Evolutionary conservation across 2,888 invertebrate species (phyloP), one percentile per base, ranked within the genome.

Genomic region (Slavum lentiscoides): DNA sequence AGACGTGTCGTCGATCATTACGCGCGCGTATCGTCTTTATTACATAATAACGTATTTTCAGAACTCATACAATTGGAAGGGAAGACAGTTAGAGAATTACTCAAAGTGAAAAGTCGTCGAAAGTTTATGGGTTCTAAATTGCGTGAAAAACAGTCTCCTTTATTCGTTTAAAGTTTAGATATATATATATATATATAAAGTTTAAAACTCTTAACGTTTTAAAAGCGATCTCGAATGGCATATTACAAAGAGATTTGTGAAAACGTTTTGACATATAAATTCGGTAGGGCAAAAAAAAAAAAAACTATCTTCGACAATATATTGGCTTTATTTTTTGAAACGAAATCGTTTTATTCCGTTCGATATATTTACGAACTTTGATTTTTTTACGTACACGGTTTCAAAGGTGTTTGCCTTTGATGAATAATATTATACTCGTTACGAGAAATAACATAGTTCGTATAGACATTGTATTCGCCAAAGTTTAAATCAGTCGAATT

Each of bases 161-260:
- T 55, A 55, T 66, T 66, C 21, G 5, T n/a, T 64, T 21, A 19
- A 37, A 37, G 74, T 74, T 74, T 7, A 30, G 7, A 64, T 62
- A n/a, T n/a, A n/a, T n/a, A n/a, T n/a, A n/a, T n/a, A n/a, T n/a
- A n/a, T n/a, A n/a, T n/a, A n/a, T n/a, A 30, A 74, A 53, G 49
- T 74, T 73, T 73, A 19, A 73, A 73, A 61, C 61, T 49, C 61
- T 73, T 61, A 39, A 59, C 58, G 21, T 21, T 61, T 72, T 49
- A 49, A 74, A 61, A 15, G 53, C 64, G 64, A 66, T 66, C 17
- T 64, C 17, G 21, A 62, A 73, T n/a, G 61, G 43, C 62, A 62
- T 73, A 73, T 73, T 62, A 49, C 62, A 62, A 74, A 53, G 55
- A 64, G 21, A 74, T 66, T 66, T 74, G 37, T 62, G 37, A 69